These are phyloP conservation scores for Melangyna quadrimaculata DNA, from an alignment of 2,888 invertebrate species.

Conservation along the genomic window DNA sequence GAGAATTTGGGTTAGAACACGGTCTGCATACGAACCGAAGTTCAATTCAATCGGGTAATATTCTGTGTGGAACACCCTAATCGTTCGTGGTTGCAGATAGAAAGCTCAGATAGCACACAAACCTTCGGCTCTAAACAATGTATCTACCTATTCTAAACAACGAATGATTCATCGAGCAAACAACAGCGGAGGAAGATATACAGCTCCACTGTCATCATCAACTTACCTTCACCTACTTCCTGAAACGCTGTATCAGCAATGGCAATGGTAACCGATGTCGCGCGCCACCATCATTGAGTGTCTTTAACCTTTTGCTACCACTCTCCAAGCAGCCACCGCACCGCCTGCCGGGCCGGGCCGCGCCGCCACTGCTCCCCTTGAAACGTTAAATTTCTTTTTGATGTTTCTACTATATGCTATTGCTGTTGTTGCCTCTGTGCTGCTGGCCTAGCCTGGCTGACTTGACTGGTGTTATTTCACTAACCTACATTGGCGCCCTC, in stretches of 20 bases:
- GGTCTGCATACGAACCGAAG: conserved; percentile 67
- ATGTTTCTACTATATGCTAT: conserved; percentile 24
- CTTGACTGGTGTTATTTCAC: conserved; percentile 60
- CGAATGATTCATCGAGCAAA: conserved; percentile 56
- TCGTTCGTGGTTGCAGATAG: conserved; percentile 60
- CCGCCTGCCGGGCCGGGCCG: too few relatives aligned
- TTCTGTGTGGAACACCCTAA: conserved; percentile 62
- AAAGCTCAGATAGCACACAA: conserved; percentile 62
- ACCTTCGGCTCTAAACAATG: conserved; percentile 46
- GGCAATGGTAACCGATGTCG: conserved; percentile 26
- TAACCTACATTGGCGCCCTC: conserved; percentile 71
- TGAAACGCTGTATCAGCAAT: conserved; percentile 54
- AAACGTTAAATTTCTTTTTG: conserved; percentile 64
- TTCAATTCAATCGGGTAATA: conserved; percentile 28
- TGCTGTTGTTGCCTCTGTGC: conserved; percentile 2
- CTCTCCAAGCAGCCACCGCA: conserved; percentile 28
- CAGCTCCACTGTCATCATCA: conserved; percentile 66
- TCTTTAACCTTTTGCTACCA: conserved; percentile 67
- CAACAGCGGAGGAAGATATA: conserved; percentile 41
- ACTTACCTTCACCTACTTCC: conserved; percentile 74
- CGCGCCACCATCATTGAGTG: conserved; percentile 34
- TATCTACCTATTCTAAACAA: conserved; percentile 39
- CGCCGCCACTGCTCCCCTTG: conserved; percentile 2
- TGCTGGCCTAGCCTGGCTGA: conserved; percentile 10
- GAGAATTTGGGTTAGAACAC: conserved; percentile 69